These are phyloP conservation scores for Thysanoteuthis rhombus DNA, from an alignment of 2,888 invertebrate species.

Conservation along the genomic window DNA sequence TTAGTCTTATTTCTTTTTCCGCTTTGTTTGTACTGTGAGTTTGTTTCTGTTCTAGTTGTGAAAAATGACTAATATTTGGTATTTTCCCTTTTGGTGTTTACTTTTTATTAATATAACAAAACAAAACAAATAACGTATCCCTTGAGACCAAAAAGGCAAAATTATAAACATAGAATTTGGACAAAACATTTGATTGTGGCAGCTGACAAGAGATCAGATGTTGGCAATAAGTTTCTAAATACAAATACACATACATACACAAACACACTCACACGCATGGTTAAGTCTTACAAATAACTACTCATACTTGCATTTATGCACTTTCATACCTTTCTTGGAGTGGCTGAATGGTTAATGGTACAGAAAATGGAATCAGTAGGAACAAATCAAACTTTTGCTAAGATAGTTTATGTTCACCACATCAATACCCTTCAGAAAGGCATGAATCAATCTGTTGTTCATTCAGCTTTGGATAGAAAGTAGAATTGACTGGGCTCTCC, in stretches of 20 bases:
- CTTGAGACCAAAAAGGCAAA: neutral
- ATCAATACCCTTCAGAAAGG: too few relatives aligned
- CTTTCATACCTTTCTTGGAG: neutral
- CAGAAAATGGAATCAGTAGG: too few relatives aligned
- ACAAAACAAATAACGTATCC: neutral
- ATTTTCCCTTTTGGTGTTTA: slow-evolving; percentile 12
- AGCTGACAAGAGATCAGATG: slow-evolving; percentile 12
- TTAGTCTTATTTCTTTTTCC: neutral
- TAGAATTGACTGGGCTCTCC: too few relatives aligned
- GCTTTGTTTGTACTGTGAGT: neutral
- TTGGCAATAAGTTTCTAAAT: neutral
- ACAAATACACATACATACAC: neutral
- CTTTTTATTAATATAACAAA: neutral
- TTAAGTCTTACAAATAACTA: neutral
- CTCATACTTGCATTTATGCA: neutral
- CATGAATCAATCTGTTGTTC: too few relatives aligned
- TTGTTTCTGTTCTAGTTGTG: neutral
- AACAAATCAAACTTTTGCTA: too few relatives aligned
- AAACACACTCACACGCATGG: too few relatives aligned
- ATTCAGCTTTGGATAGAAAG: too few relatives aligned
- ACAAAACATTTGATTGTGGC: neutral
- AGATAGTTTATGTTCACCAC: too few relatives aligned
- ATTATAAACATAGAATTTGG: neutral
- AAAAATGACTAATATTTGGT: neutral
- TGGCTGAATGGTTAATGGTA: too few relatives aligned